phyloP scores from a whole-genome alignment of 2,113 vertebrate species.

The Menura novaehollandiae region DNA sequence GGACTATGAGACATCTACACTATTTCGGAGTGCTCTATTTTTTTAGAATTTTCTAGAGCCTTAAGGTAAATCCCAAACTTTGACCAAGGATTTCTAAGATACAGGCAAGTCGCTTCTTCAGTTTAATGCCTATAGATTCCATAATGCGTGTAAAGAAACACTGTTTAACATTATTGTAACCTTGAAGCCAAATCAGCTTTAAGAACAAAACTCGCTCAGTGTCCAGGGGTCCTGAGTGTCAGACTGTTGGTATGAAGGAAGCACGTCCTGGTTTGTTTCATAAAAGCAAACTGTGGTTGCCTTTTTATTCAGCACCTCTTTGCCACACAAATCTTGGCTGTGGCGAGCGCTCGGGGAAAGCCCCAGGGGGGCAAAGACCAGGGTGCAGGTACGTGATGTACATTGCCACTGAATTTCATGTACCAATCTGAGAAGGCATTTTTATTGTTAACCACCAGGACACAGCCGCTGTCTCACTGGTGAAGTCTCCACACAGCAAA shows the following conservation, averaged over 20 bases:
- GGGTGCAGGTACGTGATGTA: fast-evolving
- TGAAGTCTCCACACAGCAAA: background rate
- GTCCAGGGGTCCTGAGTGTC: background rate
- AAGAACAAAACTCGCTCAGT: background rate
- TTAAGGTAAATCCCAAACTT: background rate
- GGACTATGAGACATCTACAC: background rate
- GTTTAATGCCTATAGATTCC: background rate
- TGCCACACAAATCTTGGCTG: background rate
- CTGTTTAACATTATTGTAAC: background rate
- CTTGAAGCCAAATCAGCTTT: background rate
- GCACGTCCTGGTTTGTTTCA: background rate
- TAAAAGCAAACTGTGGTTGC: background rate
- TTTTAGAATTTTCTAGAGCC: background rate
- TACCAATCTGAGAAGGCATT: background rate
- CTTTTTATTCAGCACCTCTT: background rate
- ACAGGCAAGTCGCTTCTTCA: background rate
- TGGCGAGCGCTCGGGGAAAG: background rate
- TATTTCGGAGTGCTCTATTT: background rate
- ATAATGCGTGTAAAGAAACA: background rate
- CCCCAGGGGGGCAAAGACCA: fast-evolving
- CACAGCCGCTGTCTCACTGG: background rate
- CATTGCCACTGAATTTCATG: background rate
- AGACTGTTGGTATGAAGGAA: background rate
- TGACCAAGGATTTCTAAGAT: background rate
- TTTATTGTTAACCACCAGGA: background rate